These are phyloP conservation scores for Eurypyga helias DNA, from an alignment of 2,113 vertebrate species.

Conservation along the genomic window DNA sequence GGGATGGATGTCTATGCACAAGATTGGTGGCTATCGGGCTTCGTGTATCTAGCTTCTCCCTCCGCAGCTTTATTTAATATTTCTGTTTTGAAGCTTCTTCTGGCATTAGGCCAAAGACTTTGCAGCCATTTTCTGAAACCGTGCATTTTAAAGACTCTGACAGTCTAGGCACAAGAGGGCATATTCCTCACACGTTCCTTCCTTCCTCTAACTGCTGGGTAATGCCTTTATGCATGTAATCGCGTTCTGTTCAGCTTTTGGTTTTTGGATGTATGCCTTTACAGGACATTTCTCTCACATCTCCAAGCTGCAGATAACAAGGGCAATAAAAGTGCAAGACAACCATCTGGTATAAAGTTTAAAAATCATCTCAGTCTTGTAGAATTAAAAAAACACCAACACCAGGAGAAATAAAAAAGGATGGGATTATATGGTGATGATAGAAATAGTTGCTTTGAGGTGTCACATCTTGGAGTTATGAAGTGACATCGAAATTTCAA, in stretches of 20 bases:
- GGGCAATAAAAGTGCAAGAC: background rate
- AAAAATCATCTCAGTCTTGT: background rate
- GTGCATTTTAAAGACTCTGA: background rate
- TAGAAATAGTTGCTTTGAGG: background rate
- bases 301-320: background rate
- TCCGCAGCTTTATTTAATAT: background rate
- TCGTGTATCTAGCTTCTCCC: background rate
- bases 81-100: background rate
- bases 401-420: background rate
- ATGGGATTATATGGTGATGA: background rate
- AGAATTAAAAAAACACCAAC: background rate
- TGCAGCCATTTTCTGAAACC: background rate
- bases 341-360: background rate
- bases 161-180: background rate
- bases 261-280: background rate
- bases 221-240: background rate
- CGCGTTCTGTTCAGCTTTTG: background rate
- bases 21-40: background rate
- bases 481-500: background rate
- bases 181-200: background rate
- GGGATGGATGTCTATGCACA: rapidly evolving
- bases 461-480: background rate
- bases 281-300: background rate
- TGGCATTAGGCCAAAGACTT: background rate
- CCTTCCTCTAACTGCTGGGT: background rate